Evolutionary conservation across 2,113 vertebrate species (phyloP).

Genomic region (Clinocottus analis): DNA sequence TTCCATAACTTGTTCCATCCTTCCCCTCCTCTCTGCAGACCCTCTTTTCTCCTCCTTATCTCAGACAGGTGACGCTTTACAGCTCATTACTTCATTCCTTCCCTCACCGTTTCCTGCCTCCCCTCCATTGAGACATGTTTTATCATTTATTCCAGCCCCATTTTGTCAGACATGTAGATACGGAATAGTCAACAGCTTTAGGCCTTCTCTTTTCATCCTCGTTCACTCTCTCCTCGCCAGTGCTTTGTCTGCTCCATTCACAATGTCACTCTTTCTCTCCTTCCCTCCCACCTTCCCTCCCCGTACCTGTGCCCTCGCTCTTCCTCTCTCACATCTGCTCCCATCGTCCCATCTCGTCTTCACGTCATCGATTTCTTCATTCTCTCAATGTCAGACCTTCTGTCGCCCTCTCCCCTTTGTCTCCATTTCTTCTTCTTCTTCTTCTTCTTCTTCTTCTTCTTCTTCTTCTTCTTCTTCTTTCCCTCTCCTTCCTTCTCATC

Average conservation of each 20-base stretch:
- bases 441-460: background rate
- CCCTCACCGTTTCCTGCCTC: slow-evolving; percentile 7
- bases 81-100: slow-evolving; percentile 2
- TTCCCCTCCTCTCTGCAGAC: background rate
- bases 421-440: slow-evolving; percentile 12
- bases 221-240: background rate
- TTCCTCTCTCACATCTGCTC: slow-evolving; percentile 29
- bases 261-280: slow-evolving; percentile 12
- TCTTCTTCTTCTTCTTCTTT: background rate
- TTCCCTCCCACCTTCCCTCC: slow-evolving; percentile 1
- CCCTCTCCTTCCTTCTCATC: background rate
- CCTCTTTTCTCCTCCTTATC: slow-evolving; percentile 26
- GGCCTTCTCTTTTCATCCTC: background rate
- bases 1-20: background rate
- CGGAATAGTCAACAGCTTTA: background rate
- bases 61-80: slow-evolving; percentile 18
- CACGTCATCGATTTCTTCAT: slow-evolving; percentile 68
- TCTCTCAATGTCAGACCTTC: slow-evolving; percentile 55
- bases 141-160: background rate
- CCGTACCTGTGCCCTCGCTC: slow-evolving; percentile 22
- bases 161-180: background rate
- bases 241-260: slow-evolving; percentile 21
- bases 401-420: slow-evolving; percentile 27
- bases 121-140: slow-evolving; percentile 13
- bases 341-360: slow-evolving; percentile 28